These are phyloP conservation scores for Phoebastria nigripes DNA, from an alignment of 2,797 vertebrate species.

Conservation along the genomic window DNA sequence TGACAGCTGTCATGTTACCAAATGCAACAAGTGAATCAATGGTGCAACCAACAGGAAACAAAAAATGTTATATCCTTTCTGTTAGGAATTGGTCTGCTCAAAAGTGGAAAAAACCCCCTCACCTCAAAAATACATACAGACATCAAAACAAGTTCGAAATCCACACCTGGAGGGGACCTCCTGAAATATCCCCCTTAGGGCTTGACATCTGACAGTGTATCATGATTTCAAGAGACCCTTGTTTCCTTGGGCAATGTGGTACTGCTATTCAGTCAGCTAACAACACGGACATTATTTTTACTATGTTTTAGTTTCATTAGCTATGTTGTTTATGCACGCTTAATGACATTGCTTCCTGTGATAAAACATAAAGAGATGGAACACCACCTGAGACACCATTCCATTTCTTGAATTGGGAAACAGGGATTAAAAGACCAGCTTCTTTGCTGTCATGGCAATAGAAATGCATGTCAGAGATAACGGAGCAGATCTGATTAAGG, in stretches of 20 bases:
- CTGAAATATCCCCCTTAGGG: neutral
- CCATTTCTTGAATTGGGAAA: neutral
- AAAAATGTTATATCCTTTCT: neutral
- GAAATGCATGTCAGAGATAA: neutral
- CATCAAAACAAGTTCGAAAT: neutral
- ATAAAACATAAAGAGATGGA: neutral
- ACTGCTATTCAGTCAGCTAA: neutral
- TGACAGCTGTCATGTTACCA: neutral
- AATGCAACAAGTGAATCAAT: neutral
- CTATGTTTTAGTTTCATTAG: neutral
- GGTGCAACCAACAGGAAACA: neutral
- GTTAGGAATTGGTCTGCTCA: neutral
- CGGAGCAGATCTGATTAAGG: conserved; percentile 23
- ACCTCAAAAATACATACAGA: neutral
- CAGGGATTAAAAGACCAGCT: neutral
- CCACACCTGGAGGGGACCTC: neutral
- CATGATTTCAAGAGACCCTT: neutral
- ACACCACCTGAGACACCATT: neutral
- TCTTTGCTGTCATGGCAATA: conserved; percentile 46
- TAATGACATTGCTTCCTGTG: neutral
- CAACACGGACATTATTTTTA: neutral
- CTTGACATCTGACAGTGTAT: neutral
- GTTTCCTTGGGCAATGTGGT: neutral
- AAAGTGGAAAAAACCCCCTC: neutral
- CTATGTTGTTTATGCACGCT: neutral